Evolutionary conservation across 2,888 invertebrate genomes (phyloP), one percentile per base, ranked within the genome.

Genomic region (Dryobotodes eremita): DNA sequence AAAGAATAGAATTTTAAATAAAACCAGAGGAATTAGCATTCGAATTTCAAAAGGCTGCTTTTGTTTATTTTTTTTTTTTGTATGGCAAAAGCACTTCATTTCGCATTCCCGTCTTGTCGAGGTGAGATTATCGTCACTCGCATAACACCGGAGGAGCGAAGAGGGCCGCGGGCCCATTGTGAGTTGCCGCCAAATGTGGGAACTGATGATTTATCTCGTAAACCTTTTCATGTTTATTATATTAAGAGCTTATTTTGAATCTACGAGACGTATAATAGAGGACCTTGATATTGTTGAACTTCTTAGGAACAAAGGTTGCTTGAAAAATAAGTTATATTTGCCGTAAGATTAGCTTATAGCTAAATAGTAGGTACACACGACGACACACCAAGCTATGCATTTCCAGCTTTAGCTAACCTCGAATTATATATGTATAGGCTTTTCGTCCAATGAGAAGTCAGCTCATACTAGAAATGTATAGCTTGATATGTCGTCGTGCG

Each of bases 51-150:
- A 90, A 84, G 83, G 57, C 68, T 81, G 77, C 42, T 7, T 81
- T 84, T 88, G 31, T 36, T 84, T 88, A 3, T 36, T 84, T 81
- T 86, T 86, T 80, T 86, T 82, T 75, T 79, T 72, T 55, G 72
- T 69, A 68, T 82, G 84, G 86, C 80, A 87, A 86, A 86, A 79
- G 83, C 80, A 85, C 85, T 89, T 89, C 86, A 86, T 88, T 89
- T 81, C 74, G 86, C 79, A 88, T 90, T 89, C 89, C 77, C 82
- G 81, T 86, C 83, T 89, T 86, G 85, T 86, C 85, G 88, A 93
- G 95, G 95, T 94, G 95, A 93, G 95, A 95, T 93, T 94, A 91
- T 95, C 92, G 93, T 94, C 95, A 93, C 95, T 91, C 90, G 88
- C 78, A 92, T 88, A 92, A 94, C 93, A 94, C 93, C 82, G 80